These are phyloP conservation scores for Lacanobia wlatinum DNA, from an alignment of 2,888 invertebrate genomes.

Conservation along the genomic window DNA sequence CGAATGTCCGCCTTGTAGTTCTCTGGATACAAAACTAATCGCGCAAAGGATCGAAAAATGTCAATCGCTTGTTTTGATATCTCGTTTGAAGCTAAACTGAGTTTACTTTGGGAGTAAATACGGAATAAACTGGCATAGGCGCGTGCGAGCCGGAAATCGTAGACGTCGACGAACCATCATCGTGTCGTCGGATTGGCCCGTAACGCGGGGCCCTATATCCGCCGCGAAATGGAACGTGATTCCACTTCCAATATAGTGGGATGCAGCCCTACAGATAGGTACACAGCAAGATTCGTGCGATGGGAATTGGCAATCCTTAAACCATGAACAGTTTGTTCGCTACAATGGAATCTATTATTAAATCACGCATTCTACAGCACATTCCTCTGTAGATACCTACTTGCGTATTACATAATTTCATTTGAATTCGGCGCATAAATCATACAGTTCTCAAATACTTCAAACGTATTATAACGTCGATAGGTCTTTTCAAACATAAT, in stretches of 20 bases:
- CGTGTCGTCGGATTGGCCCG: conserved; percentile 81
- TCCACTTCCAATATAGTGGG: conserved; percentile 81
- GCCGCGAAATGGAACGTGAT: conserved; percentile 86
- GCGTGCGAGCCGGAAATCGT: conserved; percentile 83
- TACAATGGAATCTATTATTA: conserved; percentile 24
- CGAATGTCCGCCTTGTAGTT: conserved; percentile 20
- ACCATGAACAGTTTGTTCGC: conserved; percentile 19
- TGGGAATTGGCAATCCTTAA: conserved; percentile 39
- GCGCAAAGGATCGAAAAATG: conserved; percentile 35
- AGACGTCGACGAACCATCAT: conserved; percentile 84
- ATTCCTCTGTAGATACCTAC: conserved; percentile 1
- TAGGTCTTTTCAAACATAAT: conserved; percentile 66
- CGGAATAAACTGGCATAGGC: conserved; percentile 77
- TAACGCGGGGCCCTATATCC: conserved; percentile 85
- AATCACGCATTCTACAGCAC: conserved; percentile 15
- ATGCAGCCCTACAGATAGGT: conserved; percentile 63
- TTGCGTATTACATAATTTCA: conserved; percentile 36
- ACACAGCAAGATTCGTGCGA: conserved; percentile 42
- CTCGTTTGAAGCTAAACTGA: conserved; percentile 67
- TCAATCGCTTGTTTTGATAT: conserved; percentile 68
- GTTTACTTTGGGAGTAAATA: conserved; percentile 71
- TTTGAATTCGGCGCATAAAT: conserved; percentile 52
- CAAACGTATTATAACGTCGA: conserved; percentile 50
- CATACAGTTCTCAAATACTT: conserved; percentile 53
- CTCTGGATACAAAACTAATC: conserved; percentile 25